Base-by-base conservation (phyloP, 1,140 invertebrate genomes). In the Pseudomyrmex pallidus region DNA sequence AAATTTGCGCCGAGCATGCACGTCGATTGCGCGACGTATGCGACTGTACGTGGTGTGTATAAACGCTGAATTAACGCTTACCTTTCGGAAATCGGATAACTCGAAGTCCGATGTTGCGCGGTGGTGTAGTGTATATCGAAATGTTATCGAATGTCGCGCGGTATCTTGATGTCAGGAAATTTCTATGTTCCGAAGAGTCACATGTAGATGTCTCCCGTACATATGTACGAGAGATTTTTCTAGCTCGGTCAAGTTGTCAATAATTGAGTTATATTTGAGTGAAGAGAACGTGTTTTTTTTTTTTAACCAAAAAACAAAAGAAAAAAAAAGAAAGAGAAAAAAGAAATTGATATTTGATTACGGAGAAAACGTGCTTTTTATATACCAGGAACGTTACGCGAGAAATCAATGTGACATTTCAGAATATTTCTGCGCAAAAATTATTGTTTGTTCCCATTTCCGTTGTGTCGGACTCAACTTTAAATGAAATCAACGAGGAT, bases 401-500 rank as follows among this genome's bases (percentile, higher is more conserved):
- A 20, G 44, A 59, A 72, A 80, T 70, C 66, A 50, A 80, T 80
- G 72, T 59, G 76, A 80, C 54, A 59, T 80, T 50, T 72, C 54
- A n/a, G 13, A 46, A 61, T 80, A 80, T 80, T 80, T 80, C n/a
- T n/a, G 66, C 54, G 35, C 35, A 5, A 22, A 80, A 80, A 80
- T 72, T 80, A 80, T 72, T 80, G 54, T 76, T 76, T 64, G 48
- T 80, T 67, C 64, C 63, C 64, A 59, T 50, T 78, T 78, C 54
- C 64, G 48, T 72, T 80, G 56, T 72, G 22, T 61, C 54, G 52
- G 54, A 59, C 57, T 80, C 76, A 80, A 72, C 54, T 80, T 80
- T 80, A 70, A 80, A 80, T 63, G 80, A 82, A 64, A 74, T 70
- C 83, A 86, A 86, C 62, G 84, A 84, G 74, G 61, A 85, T 86